These are phyloP conservation scores for Poeciliopsis gracilis DNA, from an alignment of 2,797 vertebrate species.

Conservation along the genomic window DNA sequence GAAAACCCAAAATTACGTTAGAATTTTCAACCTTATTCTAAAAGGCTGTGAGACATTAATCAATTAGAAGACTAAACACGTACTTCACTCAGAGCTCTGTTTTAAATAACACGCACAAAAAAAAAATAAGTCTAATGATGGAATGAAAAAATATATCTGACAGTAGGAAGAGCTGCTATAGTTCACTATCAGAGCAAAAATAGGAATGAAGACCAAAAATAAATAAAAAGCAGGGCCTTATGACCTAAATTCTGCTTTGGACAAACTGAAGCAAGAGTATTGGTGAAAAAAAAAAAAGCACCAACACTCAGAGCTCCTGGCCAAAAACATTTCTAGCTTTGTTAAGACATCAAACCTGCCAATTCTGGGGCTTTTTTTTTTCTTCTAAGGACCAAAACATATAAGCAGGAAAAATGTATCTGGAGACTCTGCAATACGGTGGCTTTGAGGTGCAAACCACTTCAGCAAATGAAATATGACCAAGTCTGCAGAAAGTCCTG, in stretches of 20 bases:
- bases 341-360: not conserved
- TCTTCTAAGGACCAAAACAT: not conserved
- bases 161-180: not conserved
- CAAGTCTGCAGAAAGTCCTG: no score
- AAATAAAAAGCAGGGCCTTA: not conserved
- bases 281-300: not conserved
- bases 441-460: no score
- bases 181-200: not conserved
- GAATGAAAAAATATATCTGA: not conserved
- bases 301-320: no score
- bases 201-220: not conserved
- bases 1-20: not conserved
- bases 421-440: not conserved
- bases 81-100: not conserved
- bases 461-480: no score
- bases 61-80: not conserved
- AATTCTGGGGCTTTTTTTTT: not conserved
- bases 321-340: not conserved
- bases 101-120: not conserved
- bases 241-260: not conserved
- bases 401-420: not conserved
- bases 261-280: not conserved
- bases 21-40: not conserved
- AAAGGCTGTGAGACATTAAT: not conserved
- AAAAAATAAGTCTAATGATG: not conserved